Evolutionary conservation across 23 tunicate species (phyloP).

Genomic region (Phallusia fumigata): DNA sequence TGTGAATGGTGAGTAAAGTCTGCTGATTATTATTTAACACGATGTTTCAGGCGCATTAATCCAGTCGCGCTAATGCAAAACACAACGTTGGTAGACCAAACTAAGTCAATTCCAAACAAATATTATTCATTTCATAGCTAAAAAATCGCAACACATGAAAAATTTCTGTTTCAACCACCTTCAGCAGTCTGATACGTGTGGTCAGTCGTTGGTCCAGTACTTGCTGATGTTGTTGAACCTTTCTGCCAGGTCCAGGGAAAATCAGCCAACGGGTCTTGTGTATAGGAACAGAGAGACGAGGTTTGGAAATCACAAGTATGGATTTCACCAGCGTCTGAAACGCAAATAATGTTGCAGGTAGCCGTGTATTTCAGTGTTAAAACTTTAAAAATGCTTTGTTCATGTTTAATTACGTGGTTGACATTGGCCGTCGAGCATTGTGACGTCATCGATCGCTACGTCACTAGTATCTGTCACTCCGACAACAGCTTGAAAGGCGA

Average conservation of each 20-base stretch:
- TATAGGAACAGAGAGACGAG: conserved; percentile 43
- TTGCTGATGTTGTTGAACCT: conserved; percentile 35
- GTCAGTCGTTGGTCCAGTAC: conserved; percentile 62
- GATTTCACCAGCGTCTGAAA: conserved; percentile 28
- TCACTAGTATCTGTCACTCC: conserved; percentile 38
- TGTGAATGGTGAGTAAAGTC: too few relatives aligned
- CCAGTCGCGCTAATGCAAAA: too few relatives aligned
- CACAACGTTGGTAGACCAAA: too few relatives aligned
- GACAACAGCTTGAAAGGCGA: conserved; percentile 35
- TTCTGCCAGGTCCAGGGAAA: conserved; percentile 48
- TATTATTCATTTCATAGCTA: too few relatives aligned
- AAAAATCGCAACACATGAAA: too few relatives aligned
- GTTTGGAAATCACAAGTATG: conserved; percentile 62
- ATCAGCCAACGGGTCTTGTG: conserved; percentile 50
- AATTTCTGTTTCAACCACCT: conserved; percentile 10
- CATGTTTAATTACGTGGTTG: conserved; percentile 1
- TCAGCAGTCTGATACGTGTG: conserved; percentile 60
- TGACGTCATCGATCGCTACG: conserved; percentile 66
- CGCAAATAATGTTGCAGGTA: too few relatives aligned
- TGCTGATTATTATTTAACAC: too few relatives aligned
- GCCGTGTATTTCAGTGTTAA: too few relatives aligned
- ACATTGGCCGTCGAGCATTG: conserved; percentile 50
- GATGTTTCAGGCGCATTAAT: too few relatives aligned
- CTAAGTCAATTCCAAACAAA: too few relatives aligned
- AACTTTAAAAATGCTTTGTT: background rate